phyloP scores from a whole-genome alignment of 2,888 invertebrate species.

The Drosophila colorata region DNA sequence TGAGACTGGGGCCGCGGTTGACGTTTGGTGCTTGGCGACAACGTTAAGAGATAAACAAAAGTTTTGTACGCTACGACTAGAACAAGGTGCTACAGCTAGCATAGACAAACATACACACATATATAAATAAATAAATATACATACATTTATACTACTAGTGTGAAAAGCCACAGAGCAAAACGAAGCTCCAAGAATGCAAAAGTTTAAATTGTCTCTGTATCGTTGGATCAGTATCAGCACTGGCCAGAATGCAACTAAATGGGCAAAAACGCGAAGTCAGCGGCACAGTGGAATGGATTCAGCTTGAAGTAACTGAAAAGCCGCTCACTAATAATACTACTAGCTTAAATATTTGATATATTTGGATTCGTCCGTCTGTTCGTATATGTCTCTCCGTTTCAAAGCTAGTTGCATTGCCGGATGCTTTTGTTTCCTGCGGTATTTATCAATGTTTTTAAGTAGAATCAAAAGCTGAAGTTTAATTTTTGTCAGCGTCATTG shows the following conservation, averaged over 20 bases:
- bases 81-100: conserved; percentile 6
- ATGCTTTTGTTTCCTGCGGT: too few species aligned
- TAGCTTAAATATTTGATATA: too few species aligned
- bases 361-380: too few species aligned
- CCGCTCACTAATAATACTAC: not conserved
- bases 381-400: too few species aligned
- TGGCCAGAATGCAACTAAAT: conserved; percentile 12
- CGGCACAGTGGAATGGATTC: not conserved
- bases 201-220: conserved; percentile 46
- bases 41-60: conserved; percentile 56
- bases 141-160: conserved; percentile 2
- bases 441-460: not conserved
- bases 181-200: conserved; percentile 35
- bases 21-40: conserved; percentile 46
- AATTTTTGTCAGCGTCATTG: not conserved
- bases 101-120: not conserved
- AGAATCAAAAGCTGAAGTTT: not conserved
- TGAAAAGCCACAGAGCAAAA: conserved; percentile 25
- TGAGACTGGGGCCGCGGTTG: not conserved
- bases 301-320: not conserved
- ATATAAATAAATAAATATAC: too few species aligned
- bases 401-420: too few species aligned
- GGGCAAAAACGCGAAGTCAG: not conserved
- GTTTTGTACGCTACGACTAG: conserved; percentile 31
- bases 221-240: conserved; percentile 17